Percentiles rank a stretch among this genome's conserved stretches.
These are phyloP conservation scores for Etheostoma cragini DNA, from an alignment of 2,113 vertebrate species.

Conservation along the genomic window DNA sequence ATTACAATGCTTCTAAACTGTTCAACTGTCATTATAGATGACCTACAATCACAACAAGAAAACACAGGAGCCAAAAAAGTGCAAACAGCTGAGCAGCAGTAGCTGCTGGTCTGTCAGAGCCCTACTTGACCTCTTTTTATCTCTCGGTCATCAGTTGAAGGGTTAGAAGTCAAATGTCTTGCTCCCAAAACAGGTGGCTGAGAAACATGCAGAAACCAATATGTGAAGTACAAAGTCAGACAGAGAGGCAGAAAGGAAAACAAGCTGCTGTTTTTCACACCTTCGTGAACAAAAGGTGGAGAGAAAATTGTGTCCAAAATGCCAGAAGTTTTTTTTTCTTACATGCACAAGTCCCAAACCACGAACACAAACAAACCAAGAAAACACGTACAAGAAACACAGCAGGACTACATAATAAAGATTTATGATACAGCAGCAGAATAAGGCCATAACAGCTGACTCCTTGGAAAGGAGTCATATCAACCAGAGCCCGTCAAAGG, in stretches of 20 bases:
- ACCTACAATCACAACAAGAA: constrained; percentile 2
- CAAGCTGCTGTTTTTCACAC: constrained; percentile 9
- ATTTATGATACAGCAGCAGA: constrained; percentile 21
- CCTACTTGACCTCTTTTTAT: constrained; percentile 59
- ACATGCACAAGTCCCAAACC: not conserved
- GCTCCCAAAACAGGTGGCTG: constrained; percentile 54
- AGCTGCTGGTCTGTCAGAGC: constrained; percentile 32
- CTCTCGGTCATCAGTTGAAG: constrained; percentile 40
- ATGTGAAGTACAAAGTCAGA: not conserved
- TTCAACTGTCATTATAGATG: constrained; percentile 11
- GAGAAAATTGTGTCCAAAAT: not conserved
- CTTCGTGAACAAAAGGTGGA: not conserved
- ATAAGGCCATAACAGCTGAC: constrained; percentile 5
- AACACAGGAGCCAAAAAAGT: constrained; percentile 8
- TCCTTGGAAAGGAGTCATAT: not conserved
- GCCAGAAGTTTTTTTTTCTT: not conserved
- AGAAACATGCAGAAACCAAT: not conserved
- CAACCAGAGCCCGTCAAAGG: not conserved
- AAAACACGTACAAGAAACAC: not conserved
- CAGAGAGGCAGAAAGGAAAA: not conserved
- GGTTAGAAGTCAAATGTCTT: constrained; percentile 47
- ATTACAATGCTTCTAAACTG: not conserved
- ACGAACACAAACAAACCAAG: not conserved
- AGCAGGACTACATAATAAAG: not conserved
- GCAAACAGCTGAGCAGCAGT: constrained; percentile 36